A percentile compares a stretch with the other conserved stretches of the same genome.
These are phyloP conservation scores for Eudemis profundana DNA, from an alignment of 2,888 invertebrate species.

Conservation along the genomic window DNA sequence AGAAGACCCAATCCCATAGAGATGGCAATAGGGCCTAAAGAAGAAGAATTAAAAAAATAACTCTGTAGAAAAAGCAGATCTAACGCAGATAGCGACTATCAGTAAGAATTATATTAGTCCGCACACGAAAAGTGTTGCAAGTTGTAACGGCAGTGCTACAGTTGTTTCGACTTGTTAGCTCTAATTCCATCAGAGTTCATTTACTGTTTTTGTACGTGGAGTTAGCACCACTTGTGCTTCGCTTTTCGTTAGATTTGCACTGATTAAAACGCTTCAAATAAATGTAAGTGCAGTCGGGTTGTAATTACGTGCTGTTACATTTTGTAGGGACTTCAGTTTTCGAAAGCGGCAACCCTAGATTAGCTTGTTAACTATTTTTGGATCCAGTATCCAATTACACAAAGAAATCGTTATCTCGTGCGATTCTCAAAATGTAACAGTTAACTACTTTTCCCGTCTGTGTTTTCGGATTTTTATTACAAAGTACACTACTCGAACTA, in stretches of 20 bases:
- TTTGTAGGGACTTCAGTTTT: conserved; percentile 1
- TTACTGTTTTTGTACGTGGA: conserved; percentile 42
- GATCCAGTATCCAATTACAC: background rate
- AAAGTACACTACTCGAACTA: background rate
- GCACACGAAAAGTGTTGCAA: conserved; percentile 56
- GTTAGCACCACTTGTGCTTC: conserved; percentile 42
- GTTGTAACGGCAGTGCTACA: conserved; percentile 51
- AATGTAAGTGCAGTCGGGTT: conserved; percentile 45
- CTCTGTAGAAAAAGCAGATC: conserved; percentile 6
- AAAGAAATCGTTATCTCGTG: background rate
- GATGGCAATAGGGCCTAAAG: background rate
- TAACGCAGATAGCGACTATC: no score
- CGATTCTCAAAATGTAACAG: background rate
- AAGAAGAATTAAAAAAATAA: background rate
- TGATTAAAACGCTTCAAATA: conserved; percentile 47
- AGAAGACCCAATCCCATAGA: no score
- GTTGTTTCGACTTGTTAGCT: conserved; percentile 62
- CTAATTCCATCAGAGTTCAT: conserved; percentile 59
- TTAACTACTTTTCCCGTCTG: background rate
- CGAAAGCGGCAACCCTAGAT: background rate
- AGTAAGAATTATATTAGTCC: conserved; percentile 34
- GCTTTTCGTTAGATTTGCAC: conserved; percentile 45
- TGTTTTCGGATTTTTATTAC: background rate
- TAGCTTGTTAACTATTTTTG: conserved; percentile 6
- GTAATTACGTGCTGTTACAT: conserved; percentile 32